Conservation (phyloP, 1,140 invertebrate species). For the Elysia chlorotica region DNA sequence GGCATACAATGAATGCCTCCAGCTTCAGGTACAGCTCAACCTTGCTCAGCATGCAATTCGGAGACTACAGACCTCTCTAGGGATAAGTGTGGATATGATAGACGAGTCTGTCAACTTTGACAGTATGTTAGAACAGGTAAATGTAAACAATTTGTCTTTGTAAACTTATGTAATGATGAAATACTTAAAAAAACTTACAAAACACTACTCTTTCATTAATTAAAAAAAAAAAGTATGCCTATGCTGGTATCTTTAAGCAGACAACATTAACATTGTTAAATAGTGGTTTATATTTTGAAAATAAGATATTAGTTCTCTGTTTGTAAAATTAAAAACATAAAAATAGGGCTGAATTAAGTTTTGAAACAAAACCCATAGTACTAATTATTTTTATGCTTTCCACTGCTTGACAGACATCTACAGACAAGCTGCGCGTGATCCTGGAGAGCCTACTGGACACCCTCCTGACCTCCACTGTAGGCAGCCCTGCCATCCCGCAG, state of each 20-base stretch:
- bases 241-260: too few relatives aligned
- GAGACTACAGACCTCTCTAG: slow-evolving; percentile 69
- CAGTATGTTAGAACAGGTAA: slow-evolving; percentile 30
- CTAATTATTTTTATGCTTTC: not conserved
- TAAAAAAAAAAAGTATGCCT: too few relatives aligned
- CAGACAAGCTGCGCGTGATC: slow-evolving; percentile 65
- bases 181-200: too few relatives aligned
- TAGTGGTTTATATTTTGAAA: too few relatives aligned
- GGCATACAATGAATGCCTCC: slow-evolving; percentile 82
- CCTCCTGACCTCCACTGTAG: slow-evolving; percentile 66
- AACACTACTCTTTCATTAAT: too few relatives aligned
- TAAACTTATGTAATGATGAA: slow-evolving; percentile 55
- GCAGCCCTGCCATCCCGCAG: slow-evolving; percentile 64
- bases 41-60: slow-evolving; percentile 75
- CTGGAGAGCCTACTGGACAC: slow-evolving; percentile 81
- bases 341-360: too few relatives aligned
- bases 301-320: too few relatives aligned
- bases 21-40: slow-evolving; percentile 81
- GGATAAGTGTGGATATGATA: slow-evolving; percentile 22
- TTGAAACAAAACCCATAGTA: too few relatives aligned
- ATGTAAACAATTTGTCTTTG: slow-evolving; percentile 75
- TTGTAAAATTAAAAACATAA: too few relatives aligned
- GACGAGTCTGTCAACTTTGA: slow-evolving; percentile 29
- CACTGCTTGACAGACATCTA: slow-evolving; percentile 33
- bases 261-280: too few relatives aligned